Evolutionary conservation across 2,888 invertebrate genomes (phyloP).

Genomic region (Omphaloscelis lunosa): DNA sequence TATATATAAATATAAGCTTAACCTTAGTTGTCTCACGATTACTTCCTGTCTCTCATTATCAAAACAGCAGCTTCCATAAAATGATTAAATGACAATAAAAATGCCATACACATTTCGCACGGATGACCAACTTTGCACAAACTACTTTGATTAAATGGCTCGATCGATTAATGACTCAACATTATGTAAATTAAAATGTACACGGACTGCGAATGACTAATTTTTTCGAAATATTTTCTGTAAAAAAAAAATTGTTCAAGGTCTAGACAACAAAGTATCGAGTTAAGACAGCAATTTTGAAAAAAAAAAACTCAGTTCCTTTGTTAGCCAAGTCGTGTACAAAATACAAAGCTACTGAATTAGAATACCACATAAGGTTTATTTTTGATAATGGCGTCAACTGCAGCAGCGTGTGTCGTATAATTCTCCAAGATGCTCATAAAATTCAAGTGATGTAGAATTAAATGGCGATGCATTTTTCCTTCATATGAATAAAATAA

Average conservation of each 20-base stretch:
- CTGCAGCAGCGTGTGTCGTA: slow-evolving; percentile 15
- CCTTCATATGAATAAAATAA: slow-evolving; percentile 21
- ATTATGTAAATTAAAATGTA: slow-evolving; percentile 49
- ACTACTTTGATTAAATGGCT: slow-evolving; percentile 49
- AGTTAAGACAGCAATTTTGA: slow-evolving; percentile 43
- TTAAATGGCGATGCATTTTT: slow-evolving; percentile 23
- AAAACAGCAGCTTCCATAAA: slow-evolving; percentile 40
- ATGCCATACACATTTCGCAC: slow-evolving; percentile 51
- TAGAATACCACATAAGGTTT: slow-evolving; percentile 61
- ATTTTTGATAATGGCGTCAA: slow-evolving; percentile 65
- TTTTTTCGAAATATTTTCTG: slow-evolving; percentile 37
- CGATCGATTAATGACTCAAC: slow-evolving; percentile 56
- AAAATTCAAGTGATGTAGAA: slow-evolving; percentile 38
- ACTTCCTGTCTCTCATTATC: slow-evolving; percentile 52
- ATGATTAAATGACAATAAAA: slow-evolving; percentile 50
- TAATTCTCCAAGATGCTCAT: slow-evolving; percentile 41
- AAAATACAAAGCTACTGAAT: slow-evolving; percentile 59
- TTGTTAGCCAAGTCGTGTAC: slow-evolving; percentile 53
- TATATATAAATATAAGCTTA: slow-evolving; percentile 18
- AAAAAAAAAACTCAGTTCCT: slow-evolving; percentile 49
- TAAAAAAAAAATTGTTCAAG: slow-evolving; percentile 26
- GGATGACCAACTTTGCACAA: slow-evolving; percentile 49
- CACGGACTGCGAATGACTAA: slow-evolving; percentile 50
- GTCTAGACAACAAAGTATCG: slow-evolving; percentile 61
- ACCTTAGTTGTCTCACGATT: slow-evolving; percentile 41